These are phyloP conservation scores for Amblyraja radiata DNA, from an alignment of 2,797 vertebrate species.

Conservation along the genomic window DNA sequence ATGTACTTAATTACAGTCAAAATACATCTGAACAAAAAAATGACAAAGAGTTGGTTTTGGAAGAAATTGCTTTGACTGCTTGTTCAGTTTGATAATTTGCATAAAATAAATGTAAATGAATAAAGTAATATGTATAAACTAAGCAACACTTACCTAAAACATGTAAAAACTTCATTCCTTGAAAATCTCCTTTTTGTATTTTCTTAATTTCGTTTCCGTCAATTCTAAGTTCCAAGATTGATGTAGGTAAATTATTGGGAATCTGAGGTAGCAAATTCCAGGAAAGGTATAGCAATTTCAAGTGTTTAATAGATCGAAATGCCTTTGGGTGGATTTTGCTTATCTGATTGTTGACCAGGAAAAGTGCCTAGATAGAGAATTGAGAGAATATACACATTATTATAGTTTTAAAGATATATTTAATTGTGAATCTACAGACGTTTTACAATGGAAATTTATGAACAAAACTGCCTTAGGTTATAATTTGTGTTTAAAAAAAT, in stretches of 20 bases:
- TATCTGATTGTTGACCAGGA: constrained; percentile 90
- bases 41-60: not conserved
- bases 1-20: not conserved
- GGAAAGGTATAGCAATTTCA: constrained; percentile 82
- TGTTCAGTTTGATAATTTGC: not conserved
- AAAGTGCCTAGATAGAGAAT: constrained; percentile 68
- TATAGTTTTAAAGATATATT: not conserved
- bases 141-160: constrained; percentile 71
- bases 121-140: not conserved
- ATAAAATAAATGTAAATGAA: not conserved
- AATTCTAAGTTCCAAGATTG: constrained; percentile 82
- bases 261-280: constrained; percentile 85
- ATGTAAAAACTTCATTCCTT: constrained; percentile 80
- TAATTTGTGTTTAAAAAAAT: not conserved
- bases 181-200: constrained; percentile 79
- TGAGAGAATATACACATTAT: not conserved
- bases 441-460: not conserved
- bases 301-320: constrained; percentile 72
- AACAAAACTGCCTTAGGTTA: not conserved
- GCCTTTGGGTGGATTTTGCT: constrained; percentile 87
- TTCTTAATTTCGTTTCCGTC: constrained; percentile 86
- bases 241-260: constrained; percentile 79
- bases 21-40: not conserved
- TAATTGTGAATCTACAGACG: not conserved
- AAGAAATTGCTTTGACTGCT: too few relatives aligned